These are phyloP conservation scores for Scomber japonicus DNA, from an alignment of 2,113 vertebrate species.

Conservation along the genomic window DNA sequence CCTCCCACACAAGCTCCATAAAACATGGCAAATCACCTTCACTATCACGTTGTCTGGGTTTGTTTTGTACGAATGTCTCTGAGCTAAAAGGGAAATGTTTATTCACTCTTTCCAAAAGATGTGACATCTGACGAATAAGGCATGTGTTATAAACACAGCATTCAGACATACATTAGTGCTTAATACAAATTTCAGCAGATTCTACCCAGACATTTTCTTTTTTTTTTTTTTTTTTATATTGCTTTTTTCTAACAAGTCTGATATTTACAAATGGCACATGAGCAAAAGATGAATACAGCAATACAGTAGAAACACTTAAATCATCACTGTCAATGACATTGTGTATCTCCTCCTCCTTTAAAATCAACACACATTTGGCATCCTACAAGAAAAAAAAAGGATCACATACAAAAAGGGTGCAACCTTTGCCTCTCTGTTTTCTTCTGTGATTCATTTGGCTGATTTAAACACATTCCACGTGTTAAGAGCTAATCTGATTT, in stretches of 20 bases:
- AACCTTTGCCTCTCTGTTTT: conserved; percentile 24
- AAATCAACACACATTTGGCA: conserved; percentile 62
- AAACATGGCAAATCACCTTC: conserved; percentile 71
- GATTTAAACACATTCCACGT: conserved; percentile 53
- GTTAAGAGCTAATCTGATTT: conserved; percentile 63
- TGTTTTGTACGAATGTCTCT: conserved; percentile 29
- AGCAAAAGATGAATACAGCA: neutral
- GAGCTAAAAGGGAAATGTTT: neutral
- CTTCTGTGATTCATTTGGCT: conserved; percentile 51
- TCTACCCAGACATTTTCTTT: too few species aligned
- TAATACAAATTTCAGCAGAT: neutral
- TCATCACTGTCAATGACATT: conserved; percentile 13
- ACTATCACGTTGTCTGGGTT: conserved; percentile 19
- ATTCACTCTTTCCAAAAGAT: neutral
- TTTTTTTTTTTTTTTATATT: neutral
- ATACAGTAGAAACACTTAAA: conserved; percentile 1
- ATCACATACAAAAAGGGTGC: conserved; percentile 17
- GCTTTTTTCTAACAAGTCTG: too few species aligned
- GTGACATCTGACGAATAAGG: neutral
- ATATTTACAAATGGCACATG: neutral
- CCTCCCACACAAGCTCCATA: conserved; percentile 56
- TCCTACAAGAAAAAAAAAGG: conserved; percentile 1
- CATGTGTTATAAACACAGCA: neutral
- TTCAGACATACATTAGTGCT: neutral
- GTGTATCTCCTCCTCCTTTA: conserved; percentile 34